Percentiles rank a stretch among this genome's conserved stretches.
phyloP scores from a whole-genome alignment of 30 jellyfish, hydroid and myxozoan species.

The Aurelia sp. region DNA sequence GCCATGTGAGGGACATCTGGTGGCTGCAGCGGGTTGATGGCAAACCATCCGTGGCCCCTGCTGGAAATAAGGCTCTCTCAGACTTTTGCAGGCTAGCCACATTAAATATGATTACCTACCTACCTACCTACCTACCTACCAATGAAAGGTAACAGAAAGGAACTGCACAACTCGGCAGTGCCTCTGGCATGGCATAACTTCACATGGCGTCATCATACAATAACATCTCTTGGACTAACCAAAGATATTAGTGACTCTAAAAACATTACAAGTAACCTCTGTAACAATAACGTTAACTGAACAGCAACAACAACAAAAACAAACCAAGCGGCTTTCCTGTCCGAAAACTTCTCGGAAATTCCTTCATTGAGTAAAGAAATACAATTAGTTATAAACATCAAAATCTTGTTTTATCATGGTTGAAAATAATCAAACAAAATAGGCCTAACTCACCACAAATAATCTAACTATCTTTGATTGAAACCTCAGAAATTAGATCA shows the following conservation, averaged over 20 bases:
- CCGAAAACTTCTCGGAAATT: background rate
- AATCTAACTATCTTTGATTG: background rate
- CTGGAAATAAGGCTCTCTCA: too few relatives aligned
- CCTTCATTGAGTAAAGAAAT: background rate
- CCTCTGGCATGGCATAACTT: too few relatives aligned
- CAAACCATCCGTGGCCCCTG: too few relatives aligned
- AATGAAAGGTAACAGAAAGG: too few relatives aligned
- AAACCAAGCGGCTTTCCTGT: background rate
- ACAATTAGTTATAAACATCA: slow-evolving; percentile 23
- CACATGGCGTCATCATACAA: too few relatives aligned
- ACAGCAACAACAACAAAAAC: slow-evolving; percentile 11
- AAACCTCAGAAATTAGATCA: slow-evolving; percentile 32
- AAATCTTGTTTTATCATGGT: slow-evolving; percentile 13
- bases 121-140: too few relatives aligned
- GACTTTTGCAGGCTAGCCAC: too few relatives aligned
- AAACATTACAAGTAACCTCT: background rate
- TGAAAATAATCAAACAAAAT: slow-evolving; percentile 3
- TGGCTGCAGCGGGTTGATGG: too few relatives aligned
- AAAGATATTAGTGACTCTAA: background rate
- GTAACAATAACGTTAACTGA: background rate
- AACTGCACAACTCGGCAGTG: too few relatives aligned
- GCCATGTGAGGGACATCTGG: too few relatives aligned
- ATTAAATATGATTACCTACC: too few relatives aligned
- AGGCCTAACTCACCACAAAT: slow-evolving; percentile 17
- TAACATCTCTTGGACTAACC: too few relatives aligned